Evolutionary conservation across 2,113 vertebrate genomes (phyloP), one percentile per base, ranked within the genome.

Genomic region (Ophthalmolycus amberensis): DNA sequence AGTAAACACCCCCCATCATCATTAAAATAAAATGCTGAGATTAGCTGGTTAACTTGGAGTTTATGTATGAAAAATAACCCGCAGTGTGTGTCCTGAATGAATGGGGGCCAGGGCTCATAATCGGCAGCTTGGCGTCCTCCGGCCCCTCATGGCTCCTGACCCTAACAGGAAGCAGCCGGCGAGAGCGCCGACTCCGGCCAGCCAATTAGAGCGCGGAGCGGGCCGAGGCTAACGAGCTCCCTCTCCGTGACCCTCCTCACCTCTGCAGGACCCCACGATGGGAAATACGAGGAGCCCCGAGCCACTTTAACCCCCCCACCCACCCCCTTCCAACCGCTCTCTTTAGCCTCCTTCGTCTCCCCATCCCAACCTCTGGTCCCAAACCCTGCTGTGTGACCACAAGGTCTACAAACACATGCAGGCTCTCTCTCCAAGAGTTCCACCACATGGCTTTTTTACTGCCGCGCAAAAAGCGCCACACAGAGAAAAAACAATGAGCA

Each of bases 241-340:
- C 91, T 94, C 88, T 91, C 85, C 15, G 82, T 93, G 91, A 95
- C 94, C 95, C 90, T 82, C 84, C 87, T 95, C 85, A 94, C 93
- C 94, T 93, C 86, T 79, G 82, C n/a, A 90, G 90, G 92, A 95
- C 93, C 93, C 85, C 68, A 9, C 79, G 32, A 89, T 89, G 86
- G 89, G 91, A 94, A 93, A 91, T 78, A 88, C 79, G 87, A 90
- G 92, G 88, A 93, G 91, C 79, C 80, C 54, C 80, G 89, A 93
- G 91, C 79, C 83, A 76, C 87, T 80, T 82, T 69, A 88, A 89
- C 79, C 73, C 71, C 72, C 58, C 65, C 54, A 8, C n/a, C 54
- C 9, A 25, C n/a, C 52, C 9, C 15, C 18, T 6, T 56, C n/a
- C 14, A 25, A 29, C 60, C 50, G 11, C 75, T 70, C 76, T 75